These are phyloP conservation scores for Euproctis similis DNA, from an alignment of 2,888 invertebrate genomes.

Conservation along the genomic window DNA sequence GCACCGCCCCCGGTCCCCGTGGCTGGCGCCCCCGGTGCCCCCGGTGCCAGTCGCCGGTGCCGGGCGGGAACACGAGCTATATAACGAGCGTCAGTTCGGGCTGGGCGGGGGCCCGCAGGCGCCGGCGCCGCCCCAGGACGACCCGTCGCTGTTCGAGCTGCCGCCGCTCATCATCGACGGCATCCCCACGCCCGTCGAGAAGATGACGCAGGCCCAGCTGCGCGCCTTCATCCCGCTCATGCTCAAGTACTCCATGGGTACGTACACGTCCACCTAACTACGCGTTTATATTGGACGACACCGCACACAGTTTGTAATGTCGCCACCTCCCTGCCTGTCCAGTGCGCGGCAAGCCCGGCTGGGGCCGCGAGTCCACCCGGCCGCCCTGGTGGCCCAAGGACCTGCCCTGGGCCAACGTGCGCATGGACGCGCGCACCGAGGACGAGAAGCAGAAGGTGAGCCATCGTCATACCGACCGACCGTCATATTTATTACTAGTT, in stretches of 20 bases:
- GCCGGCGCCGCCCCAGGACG: constrained; percentile 81
- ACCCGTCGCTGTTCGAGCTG: constrained; percentile 94
- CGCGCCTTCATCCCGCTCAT: constrained; percentile 97
- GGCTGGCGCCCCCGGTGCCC: too few relatives aligned
- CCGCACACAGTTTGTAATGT: too few relatives aligned
- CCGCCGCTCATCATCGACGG: constrained; percentile 98
- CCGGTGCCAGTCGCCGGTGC: too few relatives aligned
- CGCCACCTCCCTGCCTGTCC: not conserved
- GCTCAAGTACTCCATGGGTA: constrained; percentile 97
- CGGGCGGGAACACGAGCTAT: constrained; percentile 6
- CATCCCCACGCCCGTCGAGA: constrained; percentile 98
- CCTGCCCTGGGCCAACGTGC: constrained; percentile 97
- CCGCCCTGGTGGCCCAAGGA: constrained; percentile 99
- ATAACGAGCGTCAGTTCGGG: constrained; percentile 60
- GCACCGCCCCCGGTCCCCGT: not conserved
- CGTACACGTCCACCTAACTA: too few relatives aligned
- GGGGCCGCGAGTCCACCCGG: constrained; percentile 96
- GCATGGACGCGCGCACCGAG: constrained; percentile 96
- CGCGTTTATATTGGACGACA: not conserved
- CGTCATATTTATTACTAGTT: too few relatives aligned
- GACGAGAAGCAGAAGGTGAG: constrained; percentile 96
- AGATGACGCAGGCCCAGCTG: constrained; percentile 98
- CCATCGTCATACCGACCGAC: constrained; percentile 1
- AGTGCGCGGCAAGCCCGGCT: constrained; percentile 95
- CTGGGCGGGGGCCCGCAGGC: constrained; percentile 64